Base-by-base conservation (phyloP, 2,113 vertebrate genomes). In the Oenanthe melanoleuca region DNA sequence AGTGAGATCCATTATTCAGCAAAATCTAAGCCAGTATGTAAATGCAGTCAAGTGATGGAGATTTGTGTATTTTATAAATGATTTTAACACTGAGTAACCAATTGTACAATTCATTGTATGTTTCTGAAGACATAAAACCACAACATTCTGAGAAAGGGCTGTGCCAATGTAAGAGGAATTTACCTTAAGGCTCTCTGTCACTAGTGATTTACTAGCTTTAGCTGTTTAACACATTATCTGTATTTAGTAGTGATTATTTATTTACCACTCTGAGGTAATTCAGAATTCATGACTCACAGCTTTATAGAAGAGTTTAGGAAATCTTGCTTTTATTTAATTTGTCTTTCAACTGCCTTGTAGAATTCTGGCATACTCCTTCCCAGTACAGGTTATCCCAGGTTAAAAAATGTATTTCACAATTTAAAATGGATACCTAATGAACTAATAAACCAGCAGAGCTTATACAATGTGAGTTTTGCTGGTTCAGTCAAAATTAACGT, bases 221-320 rank as follows among this genome's bases (percentile, higher is more conserved):
- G 97, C 92, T 96, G 89, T 97, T 98, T 98, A 98, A 98, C 96
- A 97, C 95, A 96, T 98, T 97, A 96, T 96, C 96, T 97, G 88
- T 94, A 97, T 95, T 98, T 97, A 98, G 96, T 97, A 96, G 96
- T 95, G 92, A 97, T 96, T 97, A 97, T 98, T 98, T 98, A 98
- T 98, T 98, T 97, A 97, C 95, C 96, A 97, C 91, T 94, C 92
- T 84, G 75, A 97, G 86, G 82, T 97, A 97, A 96, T 97, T 97
- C 94, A 97, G 96, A 87, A 96, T 93, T 97, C 97, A 97, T 93
- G 92, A 97, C 89, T 96, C 92, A 86, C 85, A 95, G 86, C 85
- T 97, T 97, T 97, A 80, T 93, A 95, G 95, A 93, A 93, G 73
- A 96, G 56, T 97, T 97, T 95, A 95, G 84, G 63, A 88, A 97